A percentile compares a stretch with the other conserved stretches of the same genome.
These are phyloP conservation scores for Catharus bicknelli DNA, from an alignment of 2,113 vertebrate genomes.

Conservation along the genomic window DNA sequence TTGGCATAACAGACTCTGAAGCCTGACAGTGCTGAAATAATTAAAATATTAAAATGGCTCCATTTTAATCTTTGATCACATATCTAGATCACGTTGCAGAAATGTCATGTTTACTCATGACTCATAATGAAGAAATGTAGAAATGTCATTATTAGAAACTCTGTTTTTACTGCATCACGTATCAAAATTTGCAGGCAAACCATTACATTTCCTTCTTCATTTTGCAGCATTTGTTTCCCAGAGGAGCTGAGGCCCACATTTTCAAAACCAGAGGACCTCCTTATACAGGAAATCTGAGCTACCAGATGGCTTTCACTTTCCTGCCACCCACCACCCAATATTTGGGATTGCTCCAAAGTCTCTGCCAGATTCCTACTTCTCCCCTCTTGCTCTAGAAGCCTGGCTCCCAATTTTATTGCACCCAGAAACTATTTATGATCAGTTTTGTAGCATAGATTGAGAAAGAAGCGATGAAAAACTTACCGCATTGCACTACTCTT, in stretches of 20 bases:
- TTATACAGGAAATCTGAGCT: constrained; percentile 62
- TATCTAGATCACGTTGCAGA: constrained; percentile 44
- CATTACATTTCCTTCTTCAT: constrained; percentile 45
- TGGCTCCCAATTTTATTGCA: constrained; percentile 54
- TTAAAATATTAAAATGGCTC: constrained; percentile 58
- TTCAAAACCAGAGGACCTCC: constrained; percentile 58
- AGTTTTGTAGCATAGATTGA: constrained; percentile 1
- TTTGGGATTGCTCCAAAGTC: constrained; percentile 58
- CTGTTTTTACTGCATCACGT: constrained; percentile 47
- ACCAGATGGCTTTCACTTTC: constrained; percentile 61
- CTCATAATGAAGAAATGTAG: constrained; percentile 66
- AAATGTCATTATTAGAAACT: constrained; percentile 63
- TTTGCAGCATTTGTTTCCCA: constrained; percentile 42
- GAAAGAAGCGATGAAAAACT: constrained; percentile 40
- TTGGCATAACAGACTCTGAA: constrained; percentile 31
- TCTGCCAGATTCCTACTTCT: constrained; percentile 57
- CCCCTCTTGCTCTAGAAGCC: constrained; percentile 57
- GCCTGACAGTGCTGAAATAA: constrained; percentile 28
- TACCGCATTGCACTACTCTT: not conserved
- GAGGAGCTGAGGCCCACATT: constrained; percentile 51
- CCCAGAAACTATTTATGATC: constrained; percentile 61
- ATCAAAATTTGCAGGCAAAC: constrained; percentile 37
- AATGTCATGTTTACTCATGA: constrained; percentile 64
- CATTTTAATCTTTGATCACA: constrained; percentile 55
- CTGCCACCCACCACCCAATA: constrained; percentile 60